A percentile compares a stretch with the other conserved stretches of the same genome.
phyloP scores from a whole-genome alignment of 2,113 vertebrate species.

The Apaloderma vittatum region DNA sequence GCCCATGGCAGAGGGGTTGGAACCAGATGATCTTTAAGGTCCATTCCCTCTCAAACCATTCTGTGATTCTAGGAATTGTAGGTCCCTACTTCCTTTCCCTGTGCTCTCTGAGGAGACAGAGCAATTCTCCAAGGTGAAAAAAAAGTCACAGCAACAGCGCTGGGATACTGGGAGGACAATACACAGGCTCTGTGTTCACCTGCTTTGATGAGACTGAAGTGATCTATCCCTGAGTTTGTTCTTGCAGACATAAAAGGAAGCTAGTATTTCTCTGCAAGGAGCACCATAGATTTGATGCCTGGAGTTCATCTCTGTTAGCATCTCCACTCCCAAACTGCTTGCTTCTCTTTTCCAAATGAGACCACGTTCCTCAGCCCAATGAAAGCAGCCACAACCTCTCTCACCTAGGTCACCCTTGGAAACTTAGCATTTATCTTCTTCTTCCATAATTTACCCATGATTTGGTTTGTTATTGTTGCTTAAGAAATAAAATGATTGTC shows the following conservation, averaged over 20 bases:
- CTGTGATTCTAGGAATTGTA: background rate
- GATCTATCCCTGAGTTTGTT: background rate
- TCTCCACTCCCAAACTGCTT: background rate
- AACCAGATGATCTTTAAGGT: too few relatives aligned
- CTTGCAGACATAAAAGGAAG: accelerated
- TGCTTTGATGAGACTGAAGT: accelerated
- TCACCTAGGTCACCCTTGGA: background rate
- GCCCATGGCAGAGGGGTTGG: too few relatives aligned
- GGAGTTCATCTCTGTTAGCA: accelerated
- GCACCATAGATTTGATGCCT: background rate
- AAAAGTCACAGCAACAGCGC: background rate
- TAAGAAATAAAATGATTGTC: background rate
- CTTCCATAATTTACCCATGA: background rate
- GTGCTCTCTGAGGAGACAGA: background rate
- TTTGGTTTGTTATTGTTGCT: background rate
- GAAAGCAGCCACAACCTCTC: background rate
- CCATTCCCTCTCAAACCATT: too few relatives aligned
- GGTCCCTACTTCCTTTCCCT: background rate
- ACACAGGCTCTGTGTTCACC: background rate
- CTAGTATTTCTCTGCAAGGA: background rate
- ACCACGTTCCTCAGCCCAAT: background rate
- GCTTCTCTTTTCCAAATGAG: background rate
- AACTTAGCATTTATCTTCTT: background rate
- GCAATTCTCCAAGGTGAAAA: background rate
- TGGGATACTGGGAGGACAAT: background rate